Base-by-base conservation (phyloP, 2,797 vertebrate genomes). In the Enteromius anoplus region DNA sequence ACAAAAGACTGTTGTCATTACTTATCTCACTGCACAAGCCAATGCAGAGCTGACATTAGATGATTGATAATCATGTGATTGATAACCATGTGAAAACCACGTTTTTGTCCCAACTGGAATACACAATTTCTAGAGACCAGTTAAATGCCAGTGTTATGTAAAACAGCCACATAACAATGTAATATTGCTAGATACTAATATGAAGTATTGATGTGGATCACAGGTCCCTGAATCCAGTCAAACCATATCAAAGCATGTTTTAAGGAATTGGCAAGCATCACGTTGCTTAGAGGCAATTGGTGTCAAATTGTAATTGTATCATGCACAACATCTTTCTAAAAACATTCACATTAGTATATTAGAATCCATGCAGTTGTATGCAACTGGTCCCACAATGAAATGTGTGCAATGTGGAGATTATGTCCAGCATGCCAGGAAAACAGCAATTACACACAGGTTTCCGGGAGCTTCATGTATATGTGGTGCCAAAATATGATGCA, bases 351-450 rank as follows among this genome's bases (percentile, higher is more conserved):
- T 21, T 51, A 0, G 8, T 21, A 73, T 47, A 15, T 45, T 45
- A 45, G 3, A 10, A 47, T 14, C 14, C 15, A 26, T 0, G 4
- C 42, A 60, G 11, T 47, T 76, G 45, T 49, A 26, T 37, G 19
- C 19, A 51, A 0, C 15, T 3, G 12, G 19, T 21, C 32, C 19
- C 49, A 49, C 32, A 47, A 66, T 15, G 23, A 78, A 78, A 65
- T 37, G 45, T 66, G 60, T n/a, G n/a, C 55, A 23, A 58, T n/a
- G 9, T 3, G 21, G 21, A n/a, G 21, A n/a, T 55, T n/a, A 55
- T 32, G 11, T 34, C 17, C 37, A 76, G 37, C 29, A 40, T 58
- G 32, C 6, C 73, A 58, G 34, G 47, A 78, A 78, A 77, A 65
- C 26, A 29, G 23, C 23, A 32, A 19, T 47, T 26, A 32, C 40